phyloP scores from a whole-genome alignment of 1,140 invertebrate species.

The Carposina sasakii region DNA sequence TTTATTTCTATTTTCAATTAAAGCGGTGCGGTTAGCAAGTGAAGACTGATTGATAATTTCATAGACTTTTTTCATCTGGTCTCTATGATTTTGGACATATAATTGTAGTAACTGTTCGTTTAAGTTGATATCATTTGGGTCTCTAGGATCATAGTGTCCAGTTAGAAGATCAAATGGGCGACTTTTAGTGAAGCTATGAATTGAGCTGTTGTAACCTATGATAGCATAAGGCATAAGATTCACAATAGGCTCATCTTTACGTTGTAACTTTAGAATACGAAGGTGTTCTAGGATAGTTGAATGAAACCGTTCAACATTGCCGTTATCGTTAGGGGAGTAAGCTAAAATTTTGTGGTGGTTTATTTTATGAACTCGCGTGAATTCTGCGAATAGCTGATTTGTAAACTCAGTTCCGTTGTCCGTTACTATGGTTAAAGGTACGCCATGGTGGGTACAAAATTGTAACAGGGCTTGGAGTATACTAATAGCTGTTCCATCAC shows the following conservation, averaged over 20 bases:
- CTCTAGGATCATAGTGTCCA: conserved; percentile 2
- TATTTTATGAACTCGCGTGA: neutral
- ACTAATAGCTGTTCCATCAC: neutral
- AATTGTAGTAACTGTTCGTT: neutral
- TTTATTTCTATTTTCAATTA: conserved; percentile 3
- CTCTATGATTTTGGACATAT: neutral
- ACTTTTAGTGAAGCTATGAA: too few relatives aligned
- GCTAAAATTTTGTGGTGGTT: neutral
- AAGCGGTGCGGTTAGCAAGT: neutral
- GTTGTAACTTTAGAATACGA: neutral
- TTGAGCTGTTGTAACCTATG: too few relatives aligned
- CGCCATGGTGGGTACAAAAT: neutral
- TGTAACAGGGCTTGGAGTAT: neutral
- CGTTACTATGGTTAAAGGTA: neutral
- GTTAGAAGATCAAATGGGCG: neutral
- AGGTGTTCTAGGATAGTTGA: conserved; percentile 7
- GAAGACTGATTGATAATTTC: neutral
- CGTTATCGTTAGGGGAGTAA: conserved; percentile 1
- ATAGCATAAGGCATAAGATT: conserved; percentile 3
- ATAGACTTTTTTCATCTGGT: neutral
- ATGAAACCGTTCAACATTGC: conserved; percentile 4
- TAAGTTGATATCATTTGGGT: neutral
- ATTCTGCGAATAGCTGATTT: neutral
- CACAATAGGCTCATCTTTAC: neutral
- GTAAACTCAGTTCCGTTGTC: conserved; percentile 7